phyloP scores from a whole-genome alignment of 2,797 vertebrate genomes.

The Allenopithecus nigroviridis region DNA sequence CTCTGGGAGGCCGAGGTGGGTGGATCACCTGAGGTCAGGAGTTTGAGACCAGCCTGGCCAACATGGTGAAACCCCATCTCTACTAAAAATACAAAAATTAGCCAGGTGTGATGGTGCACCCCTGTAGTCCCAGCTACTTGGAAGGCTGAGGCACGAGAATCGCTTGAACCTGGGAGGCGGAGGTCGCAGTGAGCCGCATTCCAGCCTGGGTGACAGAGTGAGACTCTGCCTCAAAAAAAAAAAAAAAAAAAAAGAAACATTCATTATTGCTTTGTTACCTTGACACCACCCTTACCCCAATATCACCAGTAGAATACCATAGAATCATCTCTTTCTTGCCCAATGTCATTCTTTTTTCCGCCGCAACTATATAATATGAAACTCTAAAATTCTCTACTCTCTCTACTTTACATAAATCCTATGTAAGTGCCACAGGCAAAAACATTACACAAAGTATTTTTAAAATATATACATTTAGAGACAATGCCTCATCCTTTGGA shows the following conservation, averaged over 20 bases:
- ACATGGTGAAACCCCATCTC: not conserved
- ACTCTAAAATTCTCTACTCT: not conserved
- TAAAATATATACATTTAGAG: not conserved
- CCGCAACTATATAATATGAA: not conserved
- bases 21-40: not conserved
- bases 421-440: not conserved
- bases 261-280: not conserved
- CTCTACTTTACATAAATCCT: conserved; percentile 15
- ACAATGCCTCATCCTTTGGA: conserved; percentile 50
- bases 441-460: not conserved
- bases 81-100: not conserved
- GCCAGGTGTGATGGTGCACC: not conserved
- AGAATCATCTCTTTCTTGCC: not conserved
- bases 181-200: too few relatives aligned
- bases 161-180: not conserved
- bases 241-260: too few relatives aligned
- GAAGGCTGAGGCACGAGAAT: not conserved
- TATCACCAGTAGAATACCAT: not conserved
- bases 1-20: not conserved
- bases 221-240: not conserved
- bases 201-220: not conserved
- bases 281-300: not conserved
- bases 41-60: not conserved
- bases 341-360: not conserved
- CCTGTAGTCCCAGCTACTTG: not conserved